Evolutionary conservation across 2,888 invertebrate genomes (phyloP).

Genomic region (Caenorhabditis sp.): DNA sequence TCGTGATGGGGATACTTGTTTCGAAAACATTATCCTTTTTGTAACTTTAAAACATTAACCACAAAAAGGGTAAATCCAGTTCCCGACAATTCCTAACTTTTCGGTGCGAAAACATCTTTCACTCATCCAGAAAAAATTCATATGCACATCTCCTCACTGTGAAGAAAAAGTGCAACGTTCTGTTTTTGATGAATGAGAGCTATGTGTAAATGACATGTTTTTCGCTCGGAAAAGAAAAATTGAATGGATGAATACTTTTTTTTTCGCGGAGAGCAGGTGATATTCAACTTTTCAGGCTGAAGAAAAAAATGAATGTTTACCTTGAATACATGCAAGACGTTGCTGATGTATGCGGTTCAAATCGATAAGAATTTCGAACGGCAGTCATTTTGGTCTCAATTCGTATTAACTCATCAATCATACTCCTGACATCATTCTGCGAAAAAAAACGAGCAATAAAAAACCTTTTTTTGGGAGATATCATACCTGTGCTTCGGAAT

Average conservation of each 20-base stretch:
- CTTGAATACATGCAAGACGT: slow-evolving; percentile 56
- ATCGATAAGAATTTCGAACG: slow-evolving; percentile 49
- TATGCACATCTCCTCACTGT: not conserved
- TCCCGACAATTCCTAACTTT: no score
- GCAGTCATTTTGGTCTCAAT: slow-evolving; percentile 49
- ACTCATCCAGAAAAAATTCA: no score
- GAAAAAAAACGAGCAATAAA: not conserved
- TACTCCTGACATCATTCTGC: slow-evolving; percentile 39
- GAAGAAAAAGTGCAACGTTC: not conserved
- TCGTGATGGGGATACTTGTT: no score
- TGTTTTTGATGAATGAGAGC: not conserved
- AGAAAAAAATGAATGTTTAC: slow-evolving; percentile 16
- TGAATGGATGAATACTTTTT: not conserved
- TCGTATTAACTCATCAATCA: slow-evolving; percentile 42
- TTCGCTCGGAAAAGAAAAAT: not conserved
- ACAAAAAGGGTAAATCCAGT: no score
- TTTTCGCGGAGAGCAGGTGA: no score
- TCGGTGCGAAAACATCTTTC: no score
- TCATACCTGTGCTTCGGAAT: slow-evolving; percentile 27
- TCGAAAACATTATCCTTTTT: no score
- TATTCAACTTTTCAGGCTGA: not conserved
- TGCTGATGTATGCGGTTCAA: slow-evolving; percentile 50
- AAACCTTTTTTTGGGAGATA: not conserved
- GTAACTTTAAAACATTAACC: no score
- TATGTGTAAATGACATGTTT: not conserved